Evolutionary conservation across 2,797 vertebrate species (phyloP), one percentile per base, ranked within the genome.

Genomic region (Ctenopoma kingsleyae): DNA sequence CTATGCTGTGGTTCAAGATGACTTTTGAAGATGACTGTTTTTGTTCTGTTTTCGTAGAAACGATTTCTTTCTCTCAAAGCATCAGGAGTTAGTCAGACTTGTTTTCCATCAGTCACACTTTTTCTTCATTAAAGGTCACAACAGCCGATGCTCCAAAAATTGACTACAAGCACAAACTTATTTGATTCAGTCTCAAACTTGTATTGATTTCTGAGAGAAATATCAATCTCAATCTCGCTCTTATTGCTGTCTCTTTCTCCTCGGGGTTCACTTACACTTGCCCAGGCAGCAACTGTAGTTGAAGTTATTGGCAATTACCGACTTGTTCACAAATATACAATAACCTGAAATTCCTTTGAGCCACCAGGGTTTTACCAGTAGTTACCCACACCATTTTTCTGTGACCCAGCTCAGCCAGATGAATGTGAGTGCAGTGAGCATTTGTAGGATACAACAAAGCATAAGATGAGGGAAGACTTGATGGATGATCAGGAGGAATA

Each of bases 161-260:
- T 44, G 16, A 72, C 52, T 11, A 59, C 38, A 62, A 67, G 66
- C 57, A 74, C 48, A 32, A 73, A 77, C 38, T 46, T n/a, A 57
- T 73, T 49, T 44, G 64, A 74, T 69, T 77, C 59, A 54, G n/a
- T 71, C 58, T 73, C 53, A 72, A 70, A 55, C 64, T 20, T 58
- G 51, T 75, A 90, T 84, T 73, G 81, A 86, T 84, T 87, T 78
- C 48, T 52, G n/a, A 70, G 61, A 67, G 57, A 44, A 72, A 75
- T 70, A 81, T 82, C 74, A 81, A 79, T 87, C 80, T 84, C 67
- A 74, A 44, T 86, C 70, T 64, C 67, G 56, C 51, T 56, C 59
- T 80, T 55, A 61, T 73, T 76, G 72, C 64, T 10, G 12, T 19
- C 30, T 68, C 32, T 61, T n/a, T 50, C 66, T 53, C 73, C 69